Conservation (phyloP, 2,113 vertebrate genomes). For the Physeter macrocephalus region DNA sequence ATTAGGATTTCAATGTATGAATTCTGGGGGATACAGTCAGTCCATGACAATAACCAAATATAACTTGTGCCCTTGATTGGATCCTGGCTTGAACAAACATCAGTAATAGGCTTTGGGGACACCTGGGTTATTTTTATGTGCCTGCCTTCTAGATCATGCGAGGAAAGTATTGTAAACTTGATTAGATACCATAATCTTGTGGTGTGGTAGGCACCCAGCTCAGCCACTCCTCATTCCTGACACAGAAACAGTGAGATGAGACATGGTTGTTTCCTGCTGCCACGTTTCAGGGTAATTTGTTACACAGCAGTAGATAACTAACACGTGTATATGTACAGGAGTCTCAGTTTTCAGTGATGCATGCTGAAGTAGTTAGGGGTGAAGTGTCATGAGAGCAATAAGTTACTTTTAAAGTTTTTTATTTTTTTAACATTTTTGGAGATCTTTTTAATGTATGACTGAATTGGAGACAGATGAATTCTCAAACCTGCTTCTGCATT, state of each 20-base stretch:
- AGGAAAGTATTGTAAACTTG: background rate
- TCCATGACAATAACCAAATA: background rate
- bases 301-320: background rate
- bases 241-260: background rate
- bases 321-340: background rate
- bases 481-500: no score
- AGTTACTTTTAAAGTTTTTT: background rate
- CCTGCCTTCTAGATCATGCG: background rate
- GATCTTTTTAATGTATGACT: background rate
- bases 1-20: background rate
- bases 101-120: background rate
- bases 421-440: background rate
- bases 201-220: background rate
- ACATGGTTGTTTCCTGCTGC: background rate
- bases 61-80: background rate
- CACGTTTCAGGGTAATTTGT: background rate
- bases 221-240: background rate
- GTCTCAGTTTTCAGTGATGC: background rate
- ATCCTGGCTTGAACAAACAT: background rate
- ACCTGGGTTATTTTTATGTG: background rate
- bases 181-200: background rate
- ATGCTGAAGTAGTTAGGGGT: background rate
- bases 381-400: background rate
- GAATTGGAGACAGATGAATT: no score
- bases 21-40: background rate